Conservation (phyloP, 2,888 invertebrate species). For the Cylloceria caligata region DNA sequence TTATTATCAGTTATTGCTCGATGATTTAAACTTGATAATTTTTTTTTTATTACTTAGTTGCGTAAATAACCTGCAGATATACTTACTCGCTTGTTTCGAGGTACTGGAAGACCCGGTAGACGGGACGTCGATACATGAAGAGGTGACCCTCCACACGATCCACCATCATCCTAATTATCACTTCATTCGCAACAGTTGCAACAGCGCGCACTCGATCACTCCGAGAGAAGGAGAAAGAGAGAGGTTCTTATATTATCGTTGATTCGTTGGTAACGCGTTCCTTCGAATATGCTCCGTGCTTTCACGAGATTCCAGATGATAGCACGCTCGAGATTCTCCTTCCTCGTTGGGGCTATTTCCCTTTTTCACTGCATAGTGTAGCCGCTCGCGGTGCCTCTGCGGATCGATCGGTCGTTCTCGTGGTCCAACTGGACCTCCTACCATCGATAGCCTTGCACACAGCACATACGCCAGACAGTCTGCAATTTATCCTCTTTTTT, state of each 20-base stretch:
- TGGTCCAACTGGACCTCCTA: slow-evolving; percentile 38
- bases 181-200: slow-evolving; percentile 78
- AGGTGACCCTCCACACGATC: slow-evolving; percentile 92
- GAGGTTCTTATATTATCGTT: background rate
- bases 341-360: slow-evolving; percentile 26
- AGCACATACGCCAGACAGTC: slow-evolving; percentile 14
- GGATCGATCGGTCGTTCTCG: slow-evolving; percentile 58
- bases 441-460: slow-evolving; percentile 19
- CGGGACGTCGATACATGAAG: slow-evolving; percentile 91
- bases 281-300: background rate
- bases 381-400: slow-evolving; percentile 6
- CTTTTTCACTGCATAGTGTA: slow-evolving; percentile 44
- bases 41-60: too few species aligned
- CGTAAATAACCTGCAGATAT: slow-evolving; percentile 47
- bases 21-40: background rate
- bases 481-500: background rate
- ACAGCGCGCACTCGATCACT: slow-evolving; percentile 31
- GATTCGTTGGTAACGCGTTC: background rate
- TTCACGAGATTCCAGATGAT: background rate
- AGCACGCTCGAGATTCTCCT: background rate
- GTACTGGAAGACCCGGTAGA: slow-evolving; percentile 93
- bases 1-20: background rate
- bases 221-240: background rate
- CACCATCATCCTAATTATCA: slow-evolving; percentile 87
- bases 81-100: slow-evolving; percentile 91